Conservation (phyloP, 2,888 invertebrate species). For the Limnephilus auricula region DNA sequence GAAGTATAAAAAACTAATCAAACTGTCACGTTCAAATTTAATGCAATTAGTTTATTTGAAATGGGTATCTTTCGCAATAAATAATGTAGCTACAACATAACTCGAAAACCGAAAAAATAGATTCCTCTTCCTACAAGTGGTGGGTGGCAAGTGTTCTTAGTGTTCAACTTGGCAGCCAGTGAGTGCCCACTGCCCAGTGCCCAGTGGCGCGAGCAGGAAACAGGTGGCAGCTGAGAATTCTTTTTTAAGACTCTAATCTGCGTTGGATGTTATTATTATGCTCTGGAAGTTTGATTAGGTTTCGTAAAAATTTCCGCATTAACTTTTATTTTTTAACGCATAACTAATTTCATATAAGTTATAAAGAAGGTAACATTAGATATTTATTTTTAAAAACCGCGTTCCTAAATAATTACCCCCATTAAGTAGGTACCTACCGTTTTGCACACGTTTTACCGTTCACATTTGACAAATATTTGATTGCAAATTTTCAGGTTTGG, state of each 20-base stretch:
- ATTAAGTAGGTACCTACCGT: too few species aligned
- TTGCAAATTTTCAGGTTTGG: conserved; percentile 81
- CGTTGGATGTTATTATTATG: neutral
- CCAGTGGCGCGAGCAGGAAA: neutral
- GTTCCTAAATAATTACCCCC: neutral
- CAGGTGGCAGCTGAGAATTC: neutral
- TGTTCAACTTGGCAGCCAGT: neutral
- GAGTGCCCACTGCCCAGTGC: neutral
- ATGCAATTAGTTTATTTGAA: neutral
- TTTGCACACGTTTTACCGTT: too few species aligned
- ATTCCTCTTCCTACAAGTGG: neutral
- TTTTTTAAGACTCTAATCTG: neutral
- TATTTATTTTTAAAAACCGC: too few species aligned
- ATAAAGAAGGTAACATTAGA: neutral
- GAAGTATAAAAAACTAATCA: neutral
- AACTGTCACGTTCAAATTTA: neutral
- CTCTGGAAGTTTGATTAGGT: neutral
- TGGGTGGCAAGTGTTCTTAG: too few species aligned
- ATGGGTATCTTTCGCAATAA: neutral
- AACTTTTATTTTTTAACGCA: neutral
- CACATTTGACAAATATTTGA: neutral
- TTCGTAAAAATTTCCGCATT: neutral
- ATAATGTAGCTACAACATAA: neutral
- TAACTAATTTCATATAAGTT: neutral
- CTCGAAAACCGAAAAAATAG: neutral